Evolutionary conservation across 2,113 vertebrate genomes (phyloP), one percentile per base, ranked within the genome.

Genomic region (Telmatochromis bifrenatus): DNA sequence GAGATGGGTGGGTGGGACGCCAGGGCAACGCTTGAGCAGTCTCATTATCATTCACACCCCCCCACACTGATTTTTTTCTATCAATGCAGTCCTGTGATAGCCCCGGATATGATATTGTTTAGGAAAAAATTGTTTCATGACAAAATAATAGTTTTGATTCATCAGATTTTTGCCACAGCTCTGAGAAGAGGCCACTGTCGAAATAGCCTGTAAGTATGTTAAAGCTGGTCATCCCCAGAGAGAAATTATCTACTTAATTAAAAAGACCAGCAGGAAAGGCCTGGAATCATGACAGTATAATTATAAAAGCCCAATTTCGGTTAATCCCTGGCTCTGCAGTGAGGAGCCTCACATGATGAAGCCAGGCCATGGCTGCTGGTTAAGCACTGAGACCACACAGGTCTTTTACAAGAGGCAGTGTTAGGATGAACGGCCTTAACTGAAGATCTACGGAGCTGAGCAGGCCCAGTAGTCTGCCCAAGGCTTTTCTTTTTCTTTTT

Each of bases 201-300:
- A 95, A 95, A 94, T 94, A 86, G 94, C 94, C 91, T 93, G 95
- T 96, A 95, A 96, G 93, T 96, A 94, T 94, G 90, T 94, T 94
- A 87, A 95, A 92, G 94, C 94, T 75, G 83, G 81, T 92, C 90
- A 88, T 95, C 96, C 95, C 94, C 87, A 75, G 93, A 94, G 95
- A 93, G 91, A 95, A 94, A 95, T 95, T 77, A 96, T 96, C 93
- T 90, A 87, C 94, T 96, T 97, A 97, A 97, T 97, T 96, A 97
- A 96, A 95, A 96, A 85, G 96, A 96, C 95, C 96, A 96, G 96
- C 95, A 96, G 96, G 96, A 96, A 95, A 92, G 94, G 93, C 92
- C 91, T 93, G 93, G 93, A 96, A 96, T 96, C 93, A 96, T 94
- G 93, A 95, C 90, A 83, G 94, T 95, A 96, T 96, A 96, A 97